These are phyloP conservation scores for Chaetogeoica ovagalla DNA, from an alignment of 2,888 invertebrate species.

Conservation along the genomic window DNA sequence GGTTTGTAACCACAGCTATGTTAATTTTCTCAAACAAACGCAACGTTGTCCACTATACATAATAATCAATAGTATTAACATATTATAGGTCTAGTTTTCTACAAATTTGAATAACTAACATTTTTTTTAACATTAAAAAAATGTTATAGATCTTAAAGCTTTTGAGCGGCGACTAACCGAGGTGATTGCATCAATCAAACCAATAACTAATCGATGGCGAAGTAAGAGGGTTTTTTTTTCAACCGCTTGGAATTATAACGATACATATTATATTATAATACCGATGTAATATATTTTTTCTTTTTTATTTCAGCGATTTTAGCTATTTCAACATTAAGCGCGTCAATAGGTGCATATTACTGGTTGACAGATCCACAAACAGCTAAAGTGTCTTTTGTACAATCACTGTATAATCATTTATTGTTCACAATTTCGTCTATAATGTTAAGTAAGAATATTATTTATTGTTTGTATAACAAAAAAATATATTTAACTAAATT, in stretches of 20 bases:
- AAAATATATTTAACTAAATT: neutral
- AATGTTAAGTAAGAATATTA: constrained; percentile 70
- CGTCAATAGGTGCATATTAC: constrained; percentile 92
- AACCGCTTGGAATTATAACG: too few relatives aligned
- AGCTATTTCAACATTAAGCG: constrained; percentile 82
- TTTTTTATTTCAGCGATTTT: constrained; percentile 74
- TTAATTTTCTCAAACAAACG: too few relatives aligned
- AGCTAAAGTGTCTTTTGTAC: constrained; percentile 84
- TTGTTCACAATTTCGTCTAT: constrained; percentile 89
- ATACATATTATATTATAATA: neutral
- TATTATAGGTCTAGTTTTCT: neutral
- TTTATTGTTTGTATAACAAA: neutral
- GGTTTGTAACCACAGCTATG: too few relatives aligned
- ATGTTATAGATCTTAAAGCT: constrained; percentile 86
- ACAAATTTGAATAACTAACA: neutral
- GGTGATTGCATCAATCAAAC: constrained; percentile 93
- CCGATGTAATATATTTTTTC: constrained; percentile 20
- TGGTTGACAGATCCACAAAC: constrained; percentile 95
- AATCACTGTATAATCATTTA: constrained; percentile 91
- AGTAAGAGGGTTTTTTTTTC: constrained; percentile 66
- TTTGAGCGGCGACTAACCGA: constrained; percentile 96
- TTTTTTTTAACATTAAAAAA: constrained; percentile 38
- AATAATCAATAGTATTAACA: too few relatives aligned
- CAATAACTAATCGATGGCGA: constrained; percentile 93
- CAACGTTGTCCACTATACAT: too few relatives aligned